Conservation (phyloP, 2,797 vertebrate genomes). For the Miichthys miiuy region DNA sequence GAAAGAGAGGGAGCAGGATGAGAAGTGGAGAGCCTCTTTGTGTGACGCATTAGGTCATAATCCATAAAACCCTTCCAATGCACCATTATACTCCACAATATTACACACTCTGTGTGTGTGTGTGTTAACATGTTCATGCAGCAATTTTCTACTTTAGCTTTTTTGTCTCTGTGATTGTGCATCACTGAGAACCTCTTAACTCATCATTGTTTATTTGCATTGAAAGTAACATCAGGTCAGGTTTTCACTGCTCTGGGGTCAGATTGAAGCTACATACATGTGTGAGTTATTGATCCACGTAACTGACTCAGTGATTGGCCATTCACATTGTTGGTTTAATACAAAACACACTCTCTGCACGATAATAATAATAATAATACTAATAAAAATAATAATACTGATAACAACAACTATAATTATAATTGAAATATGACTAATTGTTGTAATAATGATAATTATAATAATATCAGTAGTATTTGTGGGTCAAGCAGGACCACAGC, state of each 20-base stretch:
- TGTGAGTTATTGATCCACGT: background rate
- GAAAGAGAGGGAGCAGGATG: conserved; percentile 26
- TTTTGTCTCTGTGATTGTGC: conserved; percentile 43
- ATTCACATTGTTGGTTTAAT: background rate
- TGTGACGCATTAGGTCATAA: conserved; percentile 56
- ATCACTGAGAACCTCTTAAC: conserved; percentile 52
- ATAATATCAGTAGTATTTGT: too few species aligned
- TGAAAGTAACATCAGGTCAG: conserved; percentile 13
- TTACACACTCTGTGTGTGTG: conserved; percentile 22
- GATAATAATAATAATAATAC: too few species aligned
- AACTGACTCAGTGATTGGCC: background rate
- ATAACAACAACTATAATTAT: too few species aligned
- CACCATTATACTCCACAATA: conserved; percentile 59
- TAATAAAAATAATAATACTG: too few species aligned
- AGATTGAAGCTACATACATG: background rate
- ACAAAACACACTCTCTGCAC: too few species aligned
- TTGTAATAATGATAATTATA: too few species aligned
- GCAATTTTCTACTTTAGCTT: conserved; percentile 62
- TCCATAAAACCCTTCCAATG: conserved; percentile 54
- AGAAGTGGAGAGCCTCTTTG: conserved; percentile 63
- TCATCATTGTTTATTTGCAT: conserved; percentile 57
- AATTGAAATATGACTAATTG: too few species aligned
- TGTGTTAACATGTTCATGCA: conserved; percentile 33
- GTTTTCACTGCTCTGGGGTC: background rate
- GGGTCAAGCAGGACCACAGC: too few species aligned